Base-by-base conservation (phyloP, 2,888 invertebrate species). In the Caenorhabditis auriculariae region DNA sequence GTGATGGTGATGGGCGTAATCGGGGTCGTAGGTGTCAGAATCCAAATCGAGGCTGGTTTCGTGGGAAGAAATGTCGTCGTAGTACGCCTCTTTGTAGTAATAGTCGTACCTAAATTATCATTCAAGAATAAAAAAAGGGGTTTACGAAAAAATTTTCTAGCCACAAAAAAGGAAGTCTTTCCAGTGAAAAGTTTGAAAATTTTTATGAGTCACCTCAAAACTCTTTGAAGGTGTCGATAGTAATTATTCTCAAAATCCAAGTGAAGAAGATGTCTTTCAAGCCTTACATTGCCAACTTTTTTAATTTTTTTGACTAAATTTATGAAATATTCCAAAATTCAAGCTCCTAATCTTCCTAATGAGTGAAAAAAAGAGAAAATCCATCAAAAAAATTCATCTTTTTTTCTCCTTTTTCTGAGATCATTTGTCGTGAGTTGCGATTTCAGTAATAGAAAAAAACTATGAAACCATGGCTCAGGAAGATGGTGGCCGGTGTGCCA, bases 391-490 rank as follows among this genome's bases (percentile, higher is more conserved):
- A n/a, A n/a, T n/a, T n/a, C n/a, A n/a, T n/a, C n/a, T n/a, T n/a
- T n/a, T n/a, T n/a, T n/a, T n/a, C 41, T 21, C 17, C 29, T 48
- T 42, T 32, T 27, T 5, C 6, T 9, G 9, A 48, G 23, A 29
- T 48, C 19, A 35, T 37, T 48, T 17, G 21, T 32, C 24, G n/a
- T n/a, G n/a, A n/a, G n/a, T n/a, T n/a, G n/a, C n/a, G n/a, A n/a
- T n/a, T n/a, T n/a, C n/a, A n/a, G n/a, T n/a, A n/a, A n/a, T n/a
- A n/a, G n/a, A n/a, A n/a, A n/a, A n/a, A n/a, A n/a, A n/a, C n/a
- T n/a, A n/a, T n/a, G n/a, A n/a, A 2, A 71, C 76, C 76, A 77
- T 32, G 70, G 72, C 54, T 75, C 76, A 12, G 76, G 76, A 21
- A 75, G 57, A 44, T 66, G 59, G 32, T 76, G 73, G 35, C 54